A percentile compares a stretch with the other conserved stretches of the same genome.
These are phyloP conservation scores for Eupeodes luniger DNA, from an alignment of 2,888 invertebrate genomes.

Conservation along the genomic window DNA sequence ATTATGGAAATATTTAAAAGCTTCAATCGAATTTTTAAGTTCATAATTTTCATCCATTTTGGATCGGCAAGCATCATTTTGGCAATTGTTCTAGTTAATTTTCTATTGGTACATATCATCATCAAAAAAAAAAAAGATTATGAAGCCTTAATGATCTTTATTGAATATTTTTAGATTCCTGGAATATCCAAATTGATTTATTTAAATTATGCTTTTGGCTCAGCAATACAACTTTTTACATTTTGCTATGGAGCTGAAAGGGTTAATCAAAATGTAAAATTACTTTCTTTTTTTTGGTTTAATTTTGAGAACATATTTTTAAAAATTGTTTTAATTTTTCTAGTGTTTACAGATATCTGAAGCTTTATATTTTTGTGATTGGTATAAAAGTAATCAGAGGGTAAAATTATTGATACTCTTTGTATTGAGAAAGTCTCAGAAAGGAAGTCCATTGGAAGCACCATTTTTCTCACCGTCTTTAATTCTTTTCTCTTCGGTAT, in stretches of 20 bases:
- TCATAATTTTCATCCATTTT: constrained; percentile 39
- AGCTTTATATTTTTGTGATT: constrained; percentile 49
- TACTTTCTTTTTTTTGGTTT: not conserved
- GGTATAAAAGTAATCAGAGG: constrained; percentile 44
- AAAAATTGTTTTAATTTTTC: not conserved
- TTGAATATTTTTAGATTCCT: not conserved
- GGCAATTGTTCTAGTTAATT: constrained; percentile 40
- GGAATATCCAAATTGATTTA: not conserved
- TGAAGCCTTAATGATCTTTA: not conserved
- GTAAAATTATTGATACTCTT: constrained; percentile 22
- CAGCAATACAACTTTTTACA: not conserved
- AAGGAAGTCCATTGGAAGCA: constrained; percentile 12
- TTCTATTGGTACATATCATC: constrained; percentile 4
- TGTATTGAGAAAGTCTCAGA: constrained; percentile 37
- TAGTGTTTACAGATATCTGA: constrained; percentile 24
- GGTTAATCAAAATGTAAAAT: not conserved
- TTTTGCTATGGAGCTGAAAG: not conserved
- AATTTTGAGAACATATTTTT: not conserved
- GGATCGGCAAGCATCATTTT: constrained; percentile 39
- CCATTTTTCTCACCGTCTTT: constrained; percentile 60
- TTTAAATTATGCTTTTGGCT: not conserved
- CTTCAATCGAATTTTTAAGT: constrained; percentile 28
- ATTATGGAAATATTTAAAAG: constrained; percentile 10
- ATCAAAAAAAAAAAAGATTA: not conserved
- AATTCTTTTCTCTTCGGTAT: constrained; percentile 32